Evolutionary conservation across 2,888 invertebrate species (phyloP).

Genomic region (Labia minor): DNA sequence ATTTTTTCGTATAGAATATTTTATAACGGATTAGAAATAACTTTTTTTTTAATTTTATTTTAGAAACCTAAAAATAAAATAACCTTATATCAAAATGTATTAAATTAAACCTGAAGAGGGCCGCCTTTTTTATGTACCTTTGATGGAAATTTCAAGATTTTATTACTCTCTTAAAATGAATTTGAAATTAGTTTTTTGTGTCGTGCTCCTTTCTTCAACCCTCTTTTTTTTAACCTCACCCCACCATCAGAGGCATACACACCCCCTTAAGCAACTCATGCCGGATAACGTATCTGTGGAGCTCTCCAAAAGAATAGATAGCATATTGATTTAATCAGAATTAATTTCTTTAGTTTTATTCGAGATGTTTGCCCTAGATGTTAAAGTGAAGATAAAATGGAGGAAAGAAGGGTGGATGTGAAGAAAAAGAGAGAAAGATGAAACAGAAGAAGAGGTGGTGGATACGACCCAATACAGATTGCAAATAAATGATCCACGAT

Average conservation of each 20-base stretch:
- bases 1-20: no score
- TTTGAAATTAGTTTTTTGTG: not conserved
- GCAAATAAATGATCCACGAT: not conserved
- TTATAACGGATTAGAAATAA: no score
- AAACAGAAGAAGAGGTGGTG: not conserved
- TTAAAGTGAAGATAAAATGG: not conserved
- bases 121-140: not conserved
- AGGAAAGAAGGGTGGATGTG: not conserved
- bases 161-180: not conserved
- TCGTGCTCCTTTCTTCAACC: no score
- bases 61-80: no score
- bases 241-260: no score
- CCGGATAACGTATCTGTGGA: no score
- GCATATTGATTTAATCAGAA: not conserved
- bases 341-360: not conserved
- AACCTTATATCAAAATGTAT: not conserved
- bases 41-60: no score
- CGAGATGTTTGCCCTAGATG: not conserved
- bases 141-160: not conserved
- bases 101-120: not conserved
- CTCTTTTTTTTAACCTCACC: no score
- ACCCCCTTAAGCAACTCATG: no score
- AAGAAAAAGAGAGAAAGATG: no score
- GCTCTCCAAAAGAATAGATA: no score
- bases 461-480: not conserved